Percentiles rank a stretch among this genome's conserved stretches.
Conservation (phyloP, 2,888 invertebrate genomes). For the Hydraecia micacea region DNA sequence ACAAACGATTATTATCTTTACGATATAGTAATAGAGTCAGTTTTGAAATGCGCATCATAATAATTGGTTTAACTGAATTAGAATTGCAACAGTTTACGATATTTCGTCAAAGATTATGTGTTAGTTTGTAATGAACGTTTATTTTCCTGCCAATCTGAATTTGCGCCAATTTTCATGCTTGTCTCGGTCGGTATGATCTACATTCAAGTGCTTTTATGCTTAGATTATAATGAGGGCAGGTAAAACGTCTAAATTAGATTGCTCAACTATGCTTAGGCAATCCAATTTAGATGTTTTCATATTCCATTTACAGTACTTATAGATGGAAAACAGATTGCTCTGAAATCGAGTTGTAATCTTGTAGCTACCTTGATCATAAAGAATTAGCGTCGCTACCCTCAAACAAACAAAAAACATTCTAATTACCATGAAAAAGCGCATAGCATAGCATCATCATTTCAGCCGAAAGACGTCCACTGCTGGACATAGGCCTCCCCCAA, state of each 20-base stretch:
- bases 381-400: neutral
- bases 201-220: constrained; percentile 17
- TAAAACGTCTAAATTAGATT: constrained; percentile 35
- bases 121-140: constrained; percentile 51
- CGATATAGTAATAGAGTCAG: constrained; percentile 49
- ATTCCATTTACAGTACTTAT: neutral
- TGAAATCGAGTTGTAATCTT: neutral
- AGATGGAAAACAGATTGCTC: neutral
- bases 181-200: constrained; percentile 37
- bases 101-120: constrained; percentile 54
- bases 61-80: constrained; percentile 62
- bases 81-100: constrained; percentile 54
- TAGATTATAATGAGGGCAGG: constrained; percentile 16
- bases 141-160: constrained; percentile 47
- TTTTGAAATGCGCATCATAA: constrained; percentile 59
- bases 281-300: constrained; percentile 8
- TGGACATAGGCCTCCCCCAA: too few species aligned
- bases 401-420: neutral
- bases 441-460: too few species aligned
- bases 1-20: constrained; percentile 62
- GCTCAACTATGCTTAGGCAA: constrained; percentile 12
- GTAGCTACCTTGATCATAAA: neutral
- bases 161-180: constrained; percentile 49
- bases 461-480: too few species aligned
- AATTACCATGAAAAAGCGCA: neutral